A percentile compares a stretch with the other conserved stretches of the same genome.
These are phyloP conservation scores for Myripristis murdjan DNA, from an alignment of 2,797 vertebrate species.

Conservation along the genomic window DNA sequence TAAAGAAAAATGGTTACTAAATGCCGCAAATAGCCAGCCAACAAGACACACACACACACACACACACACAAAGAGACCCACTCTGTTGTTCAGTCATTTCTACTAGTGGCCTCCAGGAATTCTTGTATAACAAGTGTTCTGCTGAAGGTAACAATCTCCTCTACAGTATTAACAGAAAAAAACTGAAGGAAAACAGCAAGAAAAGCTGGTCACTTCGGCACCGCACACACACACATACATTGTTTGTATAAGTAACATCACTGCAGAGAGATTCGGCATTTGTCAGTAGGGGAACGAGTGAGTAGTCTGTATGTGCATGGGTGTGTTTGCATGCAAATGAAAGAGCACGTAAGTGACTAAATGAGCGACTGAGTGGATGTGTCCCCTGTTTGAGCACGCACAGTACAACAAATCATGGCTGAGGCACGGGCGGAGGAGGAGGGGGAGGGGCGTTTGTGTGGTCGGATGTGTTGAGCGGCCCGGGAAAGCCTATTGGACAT, in stretches of 20 bases:
- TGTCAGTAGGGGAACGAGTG: background rate
- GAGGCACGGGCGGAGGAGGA: background rate
- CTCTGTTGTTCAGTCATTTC: conserved; percentile 12
- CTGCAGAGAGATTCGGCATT: background rate
- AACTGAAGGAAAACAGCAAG: too few relatives aligned
- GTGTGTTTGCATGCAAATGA: conserved; percentile 18
- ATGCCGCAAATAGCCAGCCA: background rate
- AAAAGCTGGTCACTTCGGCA: background rate
- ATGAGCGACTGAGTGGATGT: conserved; percentile 10
- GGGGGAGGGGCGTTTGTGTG: conserved; percentile 24
- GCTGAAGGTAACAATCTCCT: too few relatives aligned
- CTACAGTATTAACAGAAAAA: too few relatives aligned
- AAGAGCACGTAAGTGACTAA: background rate
- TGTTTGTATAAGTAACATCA: conserved; percentile 2
- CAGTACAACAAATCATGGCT: conserved; percentile 30
- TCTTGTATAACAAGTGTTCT: background rate
- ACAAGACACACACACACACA: background rate
- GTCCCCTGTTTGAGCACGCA: background rate
- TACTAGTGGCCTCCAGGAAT: conserved; percentile 11
- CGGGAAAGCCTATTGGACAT: conserved; percentile 65
- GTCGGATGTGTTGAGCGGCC: conserved; percentile 44
- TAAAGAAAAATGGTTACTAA: conserved; percentile 11
- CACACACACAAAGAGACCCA: background rate
- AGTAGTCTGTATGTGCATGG: background rate
- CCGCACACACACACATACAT: too few relatives aligned